phyloP scores from a whole-genome alignment of 2,797 vertebrate genomes.

The Stomatorhinus walkeri region DNA sequence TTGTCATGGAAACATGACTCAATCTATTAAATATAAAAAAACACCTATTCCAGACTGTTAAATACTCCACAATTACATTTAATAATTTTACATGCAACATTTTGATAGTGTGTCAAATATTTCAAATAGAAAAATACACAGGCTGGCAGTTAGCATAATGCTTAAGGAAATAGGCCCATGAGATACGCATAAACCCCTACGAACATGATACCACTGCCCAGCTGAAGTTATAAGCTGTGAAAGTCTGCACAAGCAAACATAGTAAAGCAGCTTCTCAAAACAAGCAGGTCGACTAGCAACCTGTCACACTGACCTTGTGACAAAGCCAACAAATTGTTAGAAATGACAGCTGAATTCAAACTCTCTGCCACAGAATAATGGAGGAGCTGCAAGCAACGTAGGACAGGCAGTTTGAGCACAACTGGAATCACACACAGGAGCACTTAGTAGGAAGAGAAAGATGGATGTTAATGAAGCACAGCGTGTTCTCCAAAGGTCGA shows the following conservation, averaged over 20 bases:
- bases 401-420: neutral
- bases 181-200: neutral
- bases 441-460: neutral
- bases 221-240: neutral
- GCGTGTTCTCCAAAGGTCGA: neutral
- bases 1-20: conserved; percentile 2
- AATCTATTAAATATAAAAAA: neutral
- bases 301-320: neutral
- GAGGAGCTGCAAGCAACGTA: neutral
- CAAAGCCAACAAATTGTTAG: neutral
- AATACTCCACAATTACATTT: neutral
- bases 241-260: neutral
- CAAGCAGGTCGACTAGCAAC: neutral
- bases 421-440: neutral
- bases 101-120: conserved; percentile 1
- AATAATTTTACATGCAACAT: neutral
- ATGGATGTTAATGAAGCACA: neutral
- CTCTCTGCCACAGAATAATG: neutral
- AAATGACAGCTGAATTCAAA: neutral
- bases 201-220: neutral
- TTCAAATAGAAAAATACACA: neutral
- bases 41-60: neutral
- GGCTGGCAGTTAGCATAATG: neutral
- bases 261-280: neutral
- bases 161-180: neutral